These are phyloP conservation scores for Cheilosia soror DNA, from an alignment of 2,888 invertebrate genomes.

Conservation along the genomic window DNA sequence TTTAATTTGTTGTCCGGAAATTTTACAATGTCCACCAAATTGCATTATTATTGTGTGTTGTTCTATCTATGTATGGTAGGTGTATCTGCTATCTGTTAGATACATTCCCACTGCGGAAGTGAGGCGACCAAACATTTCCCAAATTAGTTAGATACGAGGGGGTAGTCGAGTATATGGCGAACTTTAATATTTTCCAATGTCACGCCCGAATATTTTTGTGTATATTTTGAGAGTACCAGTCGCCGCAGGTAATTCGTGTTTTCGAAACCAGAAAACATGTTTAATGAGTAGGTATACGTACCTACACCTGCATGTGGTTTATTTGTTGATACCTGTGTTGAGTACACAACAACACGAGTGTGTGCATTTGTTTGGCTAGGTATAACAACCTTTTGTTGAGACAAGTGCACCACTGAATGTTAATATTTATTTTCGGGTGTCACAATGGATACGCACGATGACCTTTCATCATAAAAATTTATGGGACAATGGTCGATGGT, in stretches of 20 bases:
- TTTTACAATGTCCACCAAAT: slow-evolving; percentile 49
- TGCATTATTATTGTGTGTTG: slow-evolving; percentile 46
- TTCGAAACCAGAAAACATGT: slow-evolving; percentile 18
- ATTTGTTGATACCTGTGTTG: slow-evolving; percentile 12
- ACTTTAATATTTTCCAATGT: slow-evolving; percentile 17
- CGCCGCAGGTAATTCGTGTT: slow-evolving; percentile 15
- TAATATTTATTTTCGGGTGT: slow-evolving; percentile 3
- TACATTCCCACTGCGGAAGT: slow-evolving; percentile 21
- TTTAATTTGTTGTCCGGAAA: slow-evolving; percentile 55
- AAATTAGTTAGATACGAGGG: neutral
- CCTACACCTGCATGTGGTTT: neutral
- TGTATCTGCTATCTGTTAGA: slow-evolving; percentile 3
- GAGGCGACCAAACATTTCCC: neutral
- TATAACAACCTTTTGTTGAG: slow-evolving; percentile 14
- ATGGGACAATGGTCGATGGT: slow-evolving; percentile 11
- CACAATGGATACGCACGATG: slow-evolving; percentile 8
- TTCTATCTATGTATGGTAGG: neutral
- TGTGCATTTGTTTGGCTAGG: slow-evolving; percentile 5
- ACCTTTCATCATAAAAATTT: slow-evolving; percentile 15
- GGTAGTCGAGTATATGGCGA: neutral
- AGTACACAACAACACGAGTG: neutral
- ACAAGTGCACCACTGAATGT: slow-evolving; percentile 1
- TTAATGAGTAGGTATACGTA: neutral
- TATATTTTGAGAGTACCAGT: slow-evolving; percentile 2
- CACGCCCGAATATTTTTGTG: neutral